Percentiles rank a stretch among this genome's conserved stretches.
Conservation (phyloP, 2,888 invertebrate genomes). For the Tenthredo mesomela region DNA sequence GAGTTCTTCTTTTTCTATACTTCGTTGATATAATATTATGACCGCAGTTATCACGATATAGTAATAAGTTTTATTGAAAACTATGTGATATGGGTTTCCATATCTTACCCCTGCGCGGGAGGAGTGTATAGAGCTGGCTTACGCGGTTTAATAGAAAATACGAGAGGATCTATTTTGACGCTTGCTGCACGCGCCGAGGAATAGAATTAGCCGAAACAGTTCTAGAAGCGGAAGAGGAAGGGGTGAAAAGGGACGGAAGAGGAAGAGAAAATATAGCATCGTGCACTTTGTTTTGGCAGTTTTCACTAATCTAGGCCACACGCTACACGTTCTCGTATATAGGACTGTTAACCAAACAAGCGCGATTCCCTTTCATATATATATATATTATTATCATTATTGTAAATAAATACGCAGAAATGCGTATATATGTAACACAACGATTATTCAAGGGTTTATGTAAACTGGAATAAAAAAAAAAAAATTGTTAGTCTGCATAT, state of each 20-base stretch:
- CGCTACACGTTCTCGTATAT: background rate
- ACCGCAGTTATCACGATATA: background rate
- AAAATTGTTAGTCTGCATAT: background rate
- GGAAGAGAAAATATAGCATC: slow-evolving; percentile 1
- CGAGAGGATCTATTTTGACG: slow-evolving; percentile 25
- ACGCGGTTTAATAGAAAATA: background rate
- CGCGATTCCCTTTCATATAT: slow-evolving; percentile 3
- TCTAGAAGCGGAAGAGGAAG: background rate
- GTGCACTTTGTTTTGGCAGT: background rate
- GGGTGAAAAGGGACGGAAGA: background rate
- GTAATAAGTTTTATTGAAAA: no score
- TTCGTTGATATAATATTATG: background rate
- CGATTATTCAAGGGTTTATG: background rate
- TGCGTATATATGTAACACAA: background rate
- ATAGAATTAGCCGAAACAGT: background rate
- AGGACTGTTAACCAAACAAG: background rate
- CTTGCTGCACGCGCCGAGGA: background rate
- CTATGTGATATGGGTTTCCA: background rate
- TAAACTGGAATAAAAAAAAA: background rate
- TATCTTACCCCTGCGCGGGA: background rate
- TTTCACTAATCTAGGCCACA: background rate
- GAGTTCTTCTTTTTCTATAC: background rate
- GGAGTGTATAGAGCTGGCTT: background rate
- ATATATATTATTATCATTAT: background rate
- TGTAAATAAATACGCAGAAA: background rate